A percentile compares a stretch with the other conserved stretches of the same genome.
phyloP scores from a whole-genome alignment of 2,888 invertebrate genomes.

The Pheosia tremula region DNA sequence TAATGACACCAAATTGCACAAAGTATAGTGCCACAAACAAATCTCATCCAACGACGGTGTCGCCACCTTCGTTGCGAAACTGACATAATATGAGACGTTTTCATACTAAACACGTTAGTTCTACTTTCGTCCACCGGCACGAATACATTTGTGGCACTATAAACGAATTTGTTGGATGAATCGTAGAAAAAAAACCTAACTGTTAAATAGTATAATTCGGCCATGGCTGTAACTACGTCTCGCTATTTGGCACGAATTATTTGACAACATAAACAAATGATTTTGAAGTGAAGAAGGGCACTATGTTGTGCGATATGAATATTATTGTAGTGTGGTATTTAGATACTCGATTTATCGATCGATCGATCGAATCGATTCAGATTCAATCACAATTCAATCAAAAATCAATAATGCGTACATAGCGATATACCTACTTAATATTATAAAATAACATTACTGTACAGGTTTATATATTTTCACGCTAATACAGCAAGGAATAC shows the following conservation, averaged over 20 bases:
- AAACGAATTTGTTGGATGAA: background rate
- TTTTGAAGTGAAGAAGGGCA: background rate
- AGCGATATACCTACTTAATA: too few relatives aligned
- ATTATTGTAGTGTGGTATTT: background rate
- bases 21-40: constrained; percentile 11
- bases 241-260: constrained; percentile 14
- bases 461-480: too few relatives aligned
- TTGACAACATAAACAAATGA: constrained; percentile 4
- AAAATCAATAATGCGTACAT: too few relatives aligned
- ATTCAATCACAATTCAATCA: too few relatives aligned
- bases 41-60: too few relatives aligned
- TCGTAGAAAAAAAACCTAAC: constrained; percentile 14
- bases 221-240: constrained; percentile 25
- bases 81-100: too few relatives aligned
- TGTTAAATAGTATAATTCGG: constrained; percentile 25
- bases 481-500: too few relatives aligned
- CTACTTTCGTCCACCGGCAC: background rate
- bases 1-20: constrained; percentile 34
- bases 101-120: too few relatives aligned
- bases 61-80: too few relatives aligned
- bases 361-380: too few relatives aligned
- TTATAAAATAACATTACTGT: too few relatives aligned
- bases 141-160: background rate
- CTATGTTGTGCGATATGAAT: background rate
- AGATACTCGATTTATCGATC: too few relatives aligned